Evolutionary conservation across 2,888 invertebrate genomes (phyloP).

Genomic region (Rutpela maculata): DNA sequence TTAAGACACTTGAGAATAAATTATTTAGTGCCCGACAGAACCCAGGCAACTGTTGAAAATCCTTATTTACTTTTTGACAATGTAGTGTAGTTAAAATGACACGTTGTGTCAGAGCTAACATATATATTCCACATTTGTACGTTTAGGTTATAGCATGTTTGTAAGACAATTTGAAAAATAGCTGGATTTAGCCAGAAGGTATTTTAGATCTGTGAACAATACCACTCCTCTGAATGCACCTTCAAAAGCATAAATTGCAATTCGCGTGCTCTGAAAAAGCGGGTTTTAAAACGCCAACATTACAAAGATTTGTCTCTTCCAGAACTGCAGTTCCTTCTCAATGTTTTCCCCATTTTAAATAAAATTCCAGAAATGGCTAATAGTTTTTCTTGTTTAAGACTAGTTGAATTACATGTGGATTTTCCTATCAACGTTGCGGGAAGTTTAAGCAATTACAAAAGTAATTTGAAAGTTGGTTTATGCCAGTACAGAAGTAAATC

Average conservation of each 20-base stretch:
- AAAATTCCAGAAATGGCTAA: constrained; percentile 2
- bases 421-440: background rate
- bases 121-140: background rate
- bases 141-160: background rate
- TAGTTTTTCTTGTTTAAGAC: background rate
- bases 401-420: background rate
- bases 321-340: background rate
- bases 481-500: too few species aligned
- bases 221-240: background rate
- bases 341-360: background rate
- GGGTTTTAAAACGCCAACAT: constrained; percentile 8
- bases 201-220: background rate
- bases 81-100: too few species aligned
- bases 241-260: constrained; percentile 7
- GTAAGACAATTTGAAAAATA: background rate
- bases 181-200: background rate
- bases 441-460: too few species aligned
- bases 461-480: too few species aligned
- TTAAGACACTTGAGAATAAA: too few species aligned
- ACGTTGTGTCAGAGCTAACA: background rate
- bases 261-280: background rate
- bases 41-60: too few species aligned
- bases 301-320: background rate
- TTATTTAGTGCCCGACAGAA: too few species aligned
- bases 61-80: too few species aligned